These are phyloP conservation scores for Azorinus chamasolen DNA, from an alignment of 2,888 invertebrate genomes.

Conservation along the genomic window DNA sequence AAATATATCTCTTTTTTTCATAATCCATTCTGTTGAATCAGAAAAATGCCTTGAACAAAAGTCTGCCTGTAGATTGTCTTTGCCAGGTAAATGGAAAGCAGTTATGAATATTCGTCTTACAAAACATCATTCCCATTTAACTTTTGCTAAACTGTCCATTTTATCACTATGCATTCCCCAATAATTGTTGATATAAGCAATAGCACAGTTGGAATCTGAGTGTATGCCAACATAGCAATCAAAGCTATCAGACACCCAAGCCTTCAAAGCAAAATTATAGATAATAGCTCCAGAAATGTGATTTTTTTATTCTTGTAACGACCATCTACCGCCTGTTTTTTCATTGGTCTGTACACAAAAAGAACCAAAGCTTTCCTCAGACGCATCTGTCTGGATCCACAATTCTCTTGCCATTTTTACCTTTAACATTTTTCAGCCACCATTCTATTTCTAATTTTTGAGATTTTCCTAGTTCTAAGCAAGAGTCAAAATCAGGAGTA, in stretches of 20 bases:
- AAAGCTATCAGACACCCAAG: too few species aligned
- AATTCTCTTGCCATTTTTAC: constrained; percentile 9
- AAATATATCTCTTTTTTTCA: constrained; percentile 30
- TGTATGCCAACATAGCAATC: too few species aligned
- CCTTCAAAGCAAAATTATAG: too few species aligned
- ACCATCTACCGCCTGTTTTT: constrained; percentile 33
- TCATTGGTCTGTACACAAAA: constrained; percentile 1
- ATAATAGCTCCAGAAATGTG: too few species aligned
- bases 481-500: too few species aligned
- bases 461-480: too few species aligned
- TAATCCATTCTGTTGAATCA: constrained; percentile 43
- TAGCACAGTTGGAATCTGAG: too few species aligned
- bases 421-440: constrained; percentile 9
- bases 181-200: too few species aligned
- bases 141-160: too few species aligned
- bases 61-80: constrained; percentile 36
- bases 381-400: constrained; percentile 37
- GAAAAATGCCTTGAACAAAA: constrained; percentile 2
- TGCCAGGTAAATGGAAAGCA: constrained; percentile 3
- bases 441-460: constrained; percentile 10
- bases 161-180: too few species aligned
- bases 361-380: constrained; percentile 28
- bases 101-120: constrained; percentile 9
- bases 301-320: constrained; percentile 2
- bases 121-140: too few species aligned